A percentile compares a stretch with the other conserved stretches of the same genome.
Conservation (phyloP, 2,113 vertebrate species). For the Passer domesticus region DNA sequence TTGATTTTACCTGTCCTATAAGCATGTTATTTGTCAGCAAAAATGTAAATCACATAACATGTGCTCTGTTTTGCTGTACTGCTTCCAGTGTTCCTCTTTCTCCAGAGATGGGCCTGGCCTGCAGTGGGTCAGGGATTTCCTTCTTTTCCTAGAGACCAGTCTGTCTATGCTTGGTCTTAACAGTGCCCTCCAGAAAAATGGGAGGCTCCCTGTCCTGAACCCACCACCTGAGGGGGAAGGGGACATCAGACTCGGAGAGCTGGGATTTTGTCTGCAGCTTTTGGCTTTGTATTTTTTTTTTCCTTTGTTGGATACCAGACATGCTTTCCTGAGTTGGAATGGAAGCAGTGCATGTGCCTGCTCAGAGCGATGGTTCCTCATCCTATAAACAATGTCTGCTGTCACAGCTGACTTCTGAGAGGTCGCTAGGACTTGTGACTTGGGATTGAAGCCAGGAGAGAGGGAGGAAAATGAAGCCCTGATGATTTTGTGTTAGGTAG, state of each 20-base stretch:
- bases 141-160: background rate
- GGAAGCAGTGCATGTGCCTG: rapidly evolving
- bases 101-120: background rate
- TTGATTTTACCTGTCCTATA: conserved; percentile 23
- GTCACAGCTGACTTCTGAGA: background rate
- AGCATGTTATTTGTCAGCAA: background rate
- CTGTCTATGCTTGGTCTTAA: background rate
- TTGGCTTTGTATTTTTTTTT: background rate
- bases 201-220: background rate
- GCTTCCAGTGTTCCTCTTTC: background rate
- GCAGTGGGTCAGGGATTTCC: background rate
- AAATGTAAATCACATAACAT: background rate
- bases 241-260: background rate
- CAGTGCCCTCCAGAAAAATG: rapidly evolving
- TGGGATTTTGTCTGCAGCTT: background rate
- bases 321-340: background rate
- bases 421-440: background rate
- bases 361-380: rapidly evolving
- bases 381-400: rapidly evolving
- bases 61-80: background rate
- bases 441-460: background rate
- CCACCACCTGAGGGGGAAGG: background rate
- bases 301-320: background rate
- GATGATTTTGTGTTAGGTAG: background rate
- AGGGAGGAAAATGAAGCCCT: background rate